A percentile compares a stretch with the other conserved stretches of the same genome.
phyloP scores from a whole-genome alignment of 2,888 invertebrate species.

The Monoplex corrugatus region DNA sequence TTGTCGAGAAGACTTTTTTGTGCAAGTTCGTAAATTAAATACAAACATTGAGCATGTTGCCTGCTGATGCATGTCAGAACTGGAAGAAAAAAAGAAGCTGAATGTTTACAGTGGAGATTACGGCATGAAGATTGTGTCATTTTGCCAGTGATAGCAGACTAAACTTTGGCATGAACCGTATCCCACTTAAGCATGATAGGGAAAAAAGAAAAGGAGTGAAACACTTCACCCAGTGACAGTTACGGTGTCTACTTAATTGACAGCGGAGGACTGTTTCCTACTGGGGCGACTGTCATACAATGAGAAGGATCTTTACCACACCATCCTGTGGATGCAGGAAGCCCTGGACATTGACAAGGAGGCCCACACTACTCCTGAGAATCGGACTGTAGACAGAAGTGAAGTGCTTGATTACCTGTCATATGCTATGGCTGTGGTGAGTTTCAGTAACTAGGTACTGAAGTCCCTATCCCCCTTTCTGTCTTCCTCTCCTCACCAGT shows the following conservation, averaged over 20 bases:
- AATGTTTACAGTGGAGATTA: too few species aligned
- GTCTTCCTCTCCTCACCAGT: too few species aligned
- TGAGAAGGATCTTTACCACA: conserved; percentile 94
- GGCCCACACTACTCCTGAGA: conserved; percentile 54
- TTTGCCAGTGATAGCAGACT: background rate
- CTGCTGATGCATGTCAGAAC: background rate
- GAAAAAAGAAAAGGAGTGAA: background rate
- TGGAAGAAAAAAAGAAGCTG: too few species aligned
- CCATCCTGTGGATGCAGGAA: conserved; percentile 96
- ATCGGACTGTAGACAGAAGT: conserved; percentile 63
- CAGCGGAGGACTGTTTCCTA: conserved; percentile 96
- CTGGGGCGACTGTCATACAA: conserved; percentile 95
- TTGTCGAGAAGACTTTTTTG: too few species aligned
- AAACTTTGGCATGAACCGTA: background rate
- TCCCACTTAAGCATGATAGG: background rate
- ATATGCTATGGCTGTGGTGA: conserved; percentile 62
- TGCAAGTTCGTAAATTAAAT: too few species aligned
- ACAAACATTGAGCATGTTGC: background rate
- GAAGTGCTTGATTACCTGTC: conserved; percentile 75
- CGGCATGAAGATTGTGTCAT: background rate
- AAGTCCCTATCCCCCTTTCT: too few species aligned
- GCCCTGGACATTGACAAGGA: conserved; percentile 85
- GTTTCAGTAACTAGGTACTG: too few species aligned
- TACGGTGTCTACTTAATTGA: conserved; percentile 60
- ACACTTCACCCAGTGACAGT: background rate